A percentile compares a stretch with the other conserved stretches of the same genome.
These are phyloP conservation scores for Papilio polytes DNA, from an alignment of 1,140 invertebrate genomes.

Conservation along the genomic window DNA sequence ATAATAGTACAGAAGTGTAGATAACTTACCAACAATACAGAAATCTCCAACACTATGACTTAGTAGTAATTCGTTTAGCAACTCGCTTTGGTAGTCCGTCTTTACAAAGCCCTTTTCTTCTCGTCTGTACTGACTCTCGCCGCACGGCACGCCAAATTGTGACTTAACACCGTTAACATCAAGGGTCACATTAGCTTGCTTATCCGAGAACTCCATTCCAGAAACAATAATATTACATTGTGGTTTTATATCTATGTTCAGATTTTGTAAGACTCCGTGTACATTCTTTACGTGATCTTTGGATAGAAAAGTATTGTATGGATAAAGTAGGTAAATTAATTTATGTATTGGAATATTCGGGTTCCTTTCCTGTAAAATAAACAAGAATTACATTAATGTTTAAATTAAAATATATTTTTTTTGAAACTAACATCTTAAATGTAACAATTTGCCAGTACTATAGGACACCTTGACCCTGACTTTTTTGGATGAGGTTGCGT, in stretches of 20 bases:
- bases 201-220: slow-evolving; percentile 60
- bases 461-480: slow-evolving; percentile 20
- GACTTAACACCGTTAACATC: slow-evolving; percentile 65
- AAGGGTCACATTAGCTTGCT: slow-evolving; percentile 65
- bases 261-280: slow-evolving; percentile 86
- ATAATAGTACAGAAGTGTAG: neutral
- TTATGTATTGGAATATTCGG: slow-evolving; percentile 87
- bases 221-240: slow-evolving; percentile 61
- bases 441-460: neutral
- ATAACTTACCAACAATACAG: slow-evolving; percentile 88
- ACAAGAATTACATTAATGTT: neutral
- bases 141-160: slow-evolving; percentile 77
- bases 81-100: slow-evolving; percentile 91
- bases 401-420: too few relatives aligned
- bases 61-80: slow-evolving; percentile 91
- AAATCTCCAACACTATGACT: slow-evolving; percentile 92
- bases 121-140: slow-evolving; percentile 50
- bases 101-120: slow-evolving; percentile 84
- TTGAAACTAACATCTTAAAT: neutral
- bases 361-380: slow-evolving; percentile 87
- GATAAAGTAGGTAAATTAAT: slow-evolving; percentile 91
- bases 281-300: slow-evolving; percentile 89
- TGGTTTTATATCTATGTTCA: slow-evolving; percentile 81
- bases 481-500: slow-evolving; percentile 34
- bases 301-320: slow-evolving; percentile 91